A percentile compares a stretch with the other conserved stretches of the same genome.
Conservation (phyloP, 2,113 vertebrate species). For the Pao palembangensis region DNA sequence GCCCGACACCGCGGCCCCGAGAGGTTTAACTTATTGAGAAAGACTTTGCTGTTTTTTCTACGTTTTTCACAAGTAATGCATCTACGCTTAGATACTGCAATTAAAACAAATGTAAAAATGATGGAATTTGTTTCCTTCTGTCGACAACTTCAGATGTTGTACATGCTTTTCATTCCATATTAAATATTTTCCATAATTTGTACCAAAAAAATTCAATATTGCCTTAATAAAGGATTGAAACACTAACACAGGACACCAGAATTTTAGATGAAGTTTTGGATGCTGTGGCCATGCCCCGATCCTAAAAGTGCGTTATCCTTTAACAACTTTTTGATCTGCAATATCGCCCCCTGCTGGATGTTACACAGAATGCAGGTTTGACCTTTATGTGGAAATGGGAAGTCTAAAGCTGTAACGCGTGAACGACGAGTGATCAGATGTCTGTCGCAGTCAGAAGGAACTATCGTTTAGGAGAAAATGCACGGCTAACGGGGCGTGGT, state of each 20-base stretch:
- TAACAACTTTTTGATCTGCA: too few species aligned
- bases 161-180: not conserved
- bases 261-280: too few species aligned
- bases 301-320: too few species aligned
- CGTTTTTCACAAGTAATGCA: slow-evolving; percentile 80
- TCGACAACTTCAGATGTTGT: slow-evolving; percentile 20
- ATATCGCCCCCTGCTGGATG: too few species aligned
- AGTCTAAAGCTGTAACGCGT: too few species aligned
- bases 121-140: slow-evolving; percentile 21
- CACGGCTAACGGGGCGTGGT: too few species aligned
- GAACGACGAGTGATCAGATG: too few species aligned
- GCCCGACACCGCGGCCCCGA: slow-evolving; percentile 62
- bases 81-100: slow-evolving; percentile 76
- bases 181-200: not conserved
- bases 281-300: too few species aligned
- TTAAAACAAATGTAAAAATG: slow-evolving; percentile 75
- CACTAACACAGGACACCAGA: not conserved
- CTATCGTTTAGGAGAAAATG: too few species aligned
- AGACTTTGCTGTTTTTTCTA: slow-evolving; percentile 79
- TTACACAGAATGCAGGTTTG: too few species aligned
- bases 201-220: not conserved
- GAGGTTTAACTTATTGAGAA: slow-evolving; percentile 87
- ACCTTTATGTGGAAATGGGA: too few species aligned
- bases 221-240: not conserved
- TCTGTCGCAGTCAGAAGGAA: too few species aligned